These are phyloP conservation scores for Plebejus melissa DNA, from an alignment of 2,888 invertebrate genomes.

Conservation along the genomic window DNA sequence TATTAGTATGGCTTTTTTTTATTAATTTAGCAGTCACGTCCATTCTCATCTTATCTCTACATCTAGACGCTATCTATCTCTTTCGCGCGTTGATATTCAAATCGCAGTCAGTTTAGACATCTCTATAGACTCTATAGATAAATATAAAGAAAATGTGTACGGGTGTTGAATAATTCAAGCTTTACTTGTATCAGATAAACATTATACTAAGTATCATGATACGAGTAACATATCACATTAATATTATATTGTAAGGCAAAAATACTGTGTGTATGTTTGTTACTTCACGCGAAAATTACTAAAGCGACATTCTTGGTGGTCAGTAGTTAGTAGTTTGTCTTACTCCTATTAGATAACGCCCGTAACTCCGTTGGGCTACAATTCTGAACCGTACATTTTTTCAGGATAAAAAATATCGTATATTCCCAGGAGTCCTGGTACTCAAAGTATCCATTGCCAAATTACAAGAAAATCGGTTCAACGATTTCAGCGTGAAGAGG, in stretches of 20 bases:
- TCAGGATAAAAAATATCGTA: too few relatives aligned
- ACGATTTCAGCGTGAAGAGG: background rate
- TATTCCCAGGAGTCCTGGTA: too few relatives aligned
- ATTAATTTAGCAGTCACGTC: conserved; percentile 24
- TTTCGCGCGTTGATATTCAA: conserved; percentile 67
- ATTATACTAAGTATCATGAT: background rate
- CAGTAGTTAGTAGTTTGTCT: too few relatives aligned
- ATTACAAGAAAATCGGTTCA: too few relatives aligned
- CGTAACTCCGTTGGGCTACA: too few relatives aligned
- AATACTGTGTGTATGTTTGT: background rate
- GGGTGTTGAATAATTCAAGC: conserved; percentile 21
- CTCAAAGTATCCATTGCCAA: too few relatives aligned
- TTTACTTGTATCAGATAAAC: conserved; percentile 20
- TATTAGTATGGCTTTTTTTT: background rate
- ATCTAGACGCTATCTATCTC: conserved; percentile 54
- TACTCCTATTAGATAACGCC: background rate
- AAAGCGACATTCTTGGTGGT: background rate
- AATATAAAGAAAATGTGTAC: conserved; percentile 28
- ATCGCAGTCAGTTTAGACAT: conserved; percentile 53
- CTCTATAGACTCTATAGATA: conserved; percentile 31
- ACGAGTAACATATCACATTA: background rate
- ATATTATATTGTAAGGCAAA: background rate
- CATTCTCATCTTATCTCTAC: background rate
- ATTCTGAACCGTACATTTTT: too few relatives aligned
- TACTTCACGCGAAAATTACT: background rate